Evolutionary conservation across 2,113 vertebrate species (phyloP).

Genomic region (Vicugna pacos): DNA sequence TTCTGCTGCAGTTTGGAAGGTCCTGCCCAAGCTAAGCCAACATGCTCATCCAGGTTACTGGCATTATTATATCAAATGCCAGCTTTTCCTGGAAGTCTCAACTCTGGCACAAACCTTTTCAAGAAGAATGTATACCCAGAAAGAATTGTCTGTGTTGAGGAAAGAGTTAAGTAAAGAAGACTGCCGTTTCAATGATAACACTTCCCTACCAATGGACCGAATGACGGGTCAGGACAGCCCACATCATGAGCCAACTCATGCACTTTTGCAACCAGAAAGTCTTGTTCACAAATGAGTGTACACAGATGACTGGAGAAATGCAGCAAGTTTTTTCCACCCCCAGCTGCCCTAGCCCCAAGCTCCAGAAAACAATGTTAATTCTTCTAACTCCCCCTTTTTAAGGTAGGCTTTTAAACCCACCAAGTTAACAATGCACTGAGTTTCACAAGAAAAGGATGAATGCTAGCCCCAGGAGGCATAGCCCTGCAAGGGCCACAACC

Average conservation of each 20-base stretch:
- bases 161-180: background rate
- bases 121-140: background rate
- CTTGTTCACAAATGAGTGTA: background rate
- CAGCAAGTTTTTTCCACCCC: background rate
- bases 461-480: background rate
- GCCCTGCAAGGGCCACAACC: background rate
- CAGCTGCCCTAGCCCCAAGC: background rate
- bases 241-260: accelerated
- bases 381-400: background rate
- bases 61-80: background rate
- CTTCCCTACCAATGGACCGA: background rate
- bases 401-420: background rate
- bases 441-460: background rate
- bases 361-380: background rate
- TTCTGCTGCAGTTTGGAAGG: background rate
- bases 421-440: background rate
- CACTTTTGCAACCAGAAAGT: background rate
- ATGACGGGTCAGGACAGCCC: background rate
- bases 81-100: background rate
- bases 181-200: background rate
- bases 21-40: background rate
- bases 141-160: background rate
- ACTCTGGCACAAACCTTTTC: background rate
- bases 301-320: background rate
- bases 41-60: accelerated